A percentile compares a stretch with the other conserved stretches of the same genome.
Evolutionary conservation across 1,140 invertebrate genomes (phyloP).

Genomic region (Neomicropteryx cornuta): DNA sequence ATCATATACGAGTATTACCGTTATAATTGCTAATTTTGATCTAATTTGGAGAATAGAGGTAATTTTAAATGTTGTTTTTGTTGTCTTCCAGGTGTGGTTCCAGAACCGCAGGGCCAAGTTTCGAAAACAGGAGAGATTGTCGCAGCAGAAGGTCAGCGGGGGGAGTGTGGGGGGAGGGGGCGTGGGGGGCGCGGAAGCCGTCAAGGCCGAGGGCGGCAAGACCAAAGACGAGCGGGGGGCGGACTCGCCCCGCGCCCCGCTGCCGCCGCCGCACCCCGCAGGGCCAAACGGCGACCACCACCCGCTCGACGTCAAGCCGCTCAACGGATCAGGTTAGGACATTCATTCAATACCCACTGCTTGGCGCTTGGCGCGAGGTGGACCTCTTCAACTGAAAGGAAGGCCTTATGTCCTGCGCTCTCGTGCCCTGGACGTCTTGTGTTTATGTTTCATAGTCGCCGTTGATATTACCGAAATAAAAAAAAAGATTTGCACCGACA

Average conservation of each 20-base stretch:
- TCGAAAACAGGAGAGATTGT: slow-evolving; percentile 79
- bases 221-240: slow-evolving; percentile 20
- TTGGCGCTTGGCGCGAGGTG: no score
- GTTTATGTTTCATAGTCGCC: no score
- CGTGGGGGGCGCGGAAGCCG: background rate
- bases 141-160: slow-evolving; percentile 59
- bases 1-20: no score
- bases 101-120: slow-evolving; percentile 88
- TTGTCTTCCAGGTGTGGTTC: slow-evolving; percentile 77
- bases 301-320: slow-evolving; percentile 36
- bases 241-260: slow-evolving; percentile 27
- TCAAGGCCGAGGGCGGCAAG: slow-evolving; percentile 30
- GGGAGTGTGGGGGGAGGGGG: slow-evolving; percentile 15
- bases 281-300: slow-evolving; percentile 32
- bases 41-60: no score
- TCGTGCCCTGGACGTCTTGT: no score
- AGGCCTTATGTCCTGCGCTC: no score
- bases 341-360: slow-evolving; percentile 3
- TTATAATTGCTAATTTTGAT: no score
- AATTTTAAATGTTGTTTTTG: slow-evolving; percentile 5
- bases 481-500: no score
- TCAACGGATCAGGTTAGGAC: slow-evolving; percentile 32
- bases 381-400: no score
- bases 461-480: no score
- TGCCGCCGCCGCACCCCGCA: slow-evolving; percentile 20